Conservation (phyloP, 2,797 vertebrate genomes). For the Myripristis murdjan region DNA sequence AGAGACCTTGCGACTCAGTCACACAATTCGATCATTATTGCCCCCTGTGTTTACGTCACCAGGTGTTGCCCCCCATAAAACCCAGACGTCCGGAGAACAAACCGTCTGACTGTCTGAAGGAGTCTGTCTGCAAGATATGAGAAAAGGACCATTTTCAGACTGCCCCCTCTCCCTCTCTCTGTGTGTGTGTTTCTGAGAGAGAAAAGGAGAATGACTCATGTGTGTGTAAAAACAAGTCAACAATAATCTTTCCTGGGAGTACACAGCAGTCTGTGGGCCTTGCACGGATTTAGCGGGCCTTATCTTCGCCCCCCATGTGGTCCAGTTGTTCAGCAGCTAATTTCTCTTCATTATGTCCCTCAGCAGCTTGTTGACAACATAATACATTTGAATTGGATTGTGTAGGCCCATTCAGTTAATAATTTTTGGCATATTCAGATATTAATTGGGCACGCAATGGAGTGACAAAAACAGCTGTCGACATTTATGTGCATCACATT, state of each 20-base stretch:
- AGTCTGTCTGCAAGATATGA: not conserved
- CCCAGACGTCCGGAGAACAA: slow-evolving; percentile 9
- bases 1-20: slow-evolving; percentile 21
- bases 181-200: not conserved
- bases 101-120: not conserved
- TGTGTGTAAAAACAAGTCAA: slow-evolving; percentile 33
- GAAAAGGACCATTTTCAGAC: not conserved
- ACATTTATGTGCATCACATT: slow-evolving; percentile 8
- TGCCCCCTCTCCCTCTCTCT: not conserved
- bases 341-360: slow-evolving; percentile 46
- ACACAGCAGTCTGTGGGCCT: slow-evolving; percentile 40
- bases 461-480: slow-evolving; percentile 9
- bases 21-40: slow-evolving; percentile 30
- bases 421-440: slow-evolving; percentile 12
- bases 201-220: not conserved
- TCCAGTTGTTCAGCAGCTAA: slow-evolving; percentile 48
- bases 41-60: slow-evolving; percentile 64
- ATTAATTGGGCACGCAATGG: slow-evolving; percentile 26
- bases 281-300: slow-evolving; percentile 52
- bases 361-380: slow-evolving; percentile 56
- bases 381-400: slow-evolving; percentile 50
- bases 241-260: slow-evolving; percentile 51
- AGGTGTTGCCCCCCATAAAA: slow-evolving; percentile 56
- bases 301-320: slow-evolving; percentile 39
- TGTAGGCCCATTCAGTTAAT: slow-evolving; percentile 31